Conservation (phyloP, 2,888 invertebrate genomes). For the Emesis russula region DNA sequence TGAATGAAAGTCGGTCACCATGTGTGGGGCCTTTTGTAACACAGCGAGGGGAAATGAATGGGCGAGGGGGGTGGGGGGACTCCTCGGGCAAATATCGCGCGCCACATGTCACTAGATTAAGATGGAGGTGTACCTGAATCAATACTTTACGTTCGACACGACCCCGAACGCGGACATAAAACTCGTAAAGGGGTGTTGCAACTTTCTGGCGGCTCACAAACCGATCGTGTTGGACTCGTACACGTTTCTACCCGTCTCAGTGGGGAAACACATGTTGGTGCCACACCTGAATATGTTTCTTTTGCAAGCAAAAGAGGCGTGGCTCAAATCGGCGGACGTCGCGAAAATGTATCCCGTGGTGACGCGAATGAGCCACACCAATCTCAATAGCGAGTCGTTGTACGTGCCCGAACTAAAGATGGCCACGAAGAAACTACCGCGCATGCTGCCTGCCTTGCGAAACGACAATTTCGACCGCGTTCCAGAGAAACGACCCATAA, state of each 20-base stretch:
- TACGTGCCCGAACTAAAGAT: constrained; percentile 6
- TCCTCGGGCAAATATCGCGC: background rate
- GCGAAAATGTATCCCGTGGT: constrained; percentile 9
- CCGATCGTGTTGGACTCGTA: background rate
- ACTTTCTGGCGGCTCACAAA: background rate
- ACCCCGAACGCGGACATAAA: background rate
- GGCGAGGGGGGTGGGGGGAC: background rate
- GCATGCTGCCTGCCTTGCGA: background rate
- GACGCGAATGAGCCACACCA: constrained; percentile 16
- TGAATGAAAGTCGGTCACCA: constrained; percentile 3
- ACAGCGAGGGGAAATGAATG: background rate
- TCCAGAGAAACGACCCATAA: too few species aligned
- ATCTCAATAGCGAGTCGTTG: constrained; percentile 12
- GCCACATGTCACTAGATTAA: background rate
- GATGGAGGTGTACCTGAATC: background rate
- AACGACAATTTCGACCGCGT: background rate
- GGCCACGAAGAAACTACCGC: constrained; percentile 6
- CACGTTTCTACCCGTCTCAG: constrained; percentile 6
- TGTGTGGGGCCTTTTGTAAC: background rate
- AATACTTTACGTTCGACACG: background rate
- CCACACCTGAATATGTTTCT: constrained; percentile 2
- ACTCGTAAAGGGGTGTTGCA: background rate
- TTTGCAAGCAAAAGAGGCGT: constrained; percentile 2
- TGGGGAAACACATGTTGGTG: constrained; percentile 4
- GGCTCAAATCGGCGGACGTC: constrained; percentile 4